Base-by-base conservation (phyloP, 2,888 invertebrate species). In the Mythimna albipuncta region DNA sequence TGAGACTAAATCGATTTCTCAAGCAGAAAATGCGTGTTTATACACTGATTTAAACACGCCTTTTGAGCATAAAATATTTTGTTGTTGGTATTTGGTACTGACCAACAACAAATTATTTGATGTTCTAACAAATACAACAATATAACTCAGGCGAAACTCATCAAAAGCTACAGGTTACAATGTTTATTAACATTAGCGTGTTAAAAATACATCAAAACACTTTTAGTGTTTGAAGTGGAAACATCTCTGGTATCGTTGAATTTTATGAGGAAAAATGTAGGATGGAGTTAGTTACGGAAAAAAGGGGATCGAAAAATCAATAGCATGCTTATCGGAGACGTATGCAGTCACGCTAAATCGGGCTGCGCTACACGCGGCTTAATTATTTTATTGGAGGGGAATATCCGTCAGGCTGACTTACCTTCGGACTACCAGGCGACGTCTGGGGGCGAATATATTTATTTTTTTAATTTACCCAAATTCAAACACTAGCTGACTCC, bases 241-340 rank as follows among this genome's bases (percentile, higher is more conserved):
- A 73, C 58, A 57, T 76, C 66, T 55, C 19, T 58, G 44, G 50
- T 69, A 72, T 59, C 64, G 69, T 78, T 63, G 61, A 44, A 66
- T 72, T 81, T 81, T 81, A 74, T 69, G 77, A 77, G 77, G 78
- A 83, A 83, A 87, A 86, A 88, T 86, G 83, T 80, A 78, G 82
- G 66, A 87, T 85, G 74, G 83, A 64, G 70, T 72, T 79, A 81
- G 76, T 86, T 66, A 77, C 77, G 75, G 82, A 72, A 83, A 87
- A 86, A 82, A 85, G 90, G 89, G 91, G 85, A 86, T 87, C 69
- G 82, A 84, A 91, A 91, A 93, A 92, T 91, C 92, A 89, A 92
- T 92, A 91, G 76, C 71, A 77, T 87, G 88, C 88, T 90, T 90
- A 91, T 91, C 89, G 85, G 78, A 82, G 89, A 89, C 89, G 91